Evolutionary conservation across 1,140 invertebrate genomes (phyloP), one percentile per base, ranked within the genome.

Genomic region (Ceratosolen solmsi): DNA sequence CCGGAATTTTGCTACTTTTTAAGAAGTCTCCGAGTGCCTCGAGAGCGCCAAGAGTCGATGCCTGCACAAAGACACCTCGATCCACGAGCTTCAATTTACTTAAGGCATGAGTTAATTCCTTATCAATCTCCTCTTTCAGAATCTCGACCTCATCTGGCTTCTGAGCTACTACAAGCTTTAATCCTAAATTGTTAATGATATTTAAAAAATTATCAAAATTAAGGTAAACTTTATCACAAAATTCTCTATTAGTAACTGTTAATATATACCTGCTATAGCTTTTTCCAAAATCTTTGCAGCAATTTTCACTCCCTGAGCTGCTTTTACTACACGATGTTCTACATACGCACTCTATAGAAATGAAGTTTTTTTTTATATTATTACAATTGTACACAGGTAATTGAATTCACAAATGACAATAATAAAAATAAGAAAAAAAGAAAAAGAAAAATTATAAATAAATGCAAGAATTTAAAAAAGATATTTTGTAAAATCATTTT

Each of bases 301-400:
- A 82, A 99, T 98, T 93, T 99, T 99, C 0, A 99, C 97, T 83
- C 99, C 99, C 89, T 99, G 98, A 0, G 99, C 98, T 5, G 97
- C 99, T 87, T 95, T 94, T 0, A 99, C 94, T 92, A 98, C 97
- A 89, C 98, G 99, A 91, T 98, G 94, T 91, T 99, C 98, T 65
- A 98, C 94, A 89, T 99, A 99, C 17, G 97, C 96, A 89, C 97
- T 99, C 96, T 99, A 93, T 83, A 91, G 81, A 36, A 49, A 71
- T 68, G n/a, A 46, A 46, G 41, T 46, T 46, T 46, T 46, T 13
- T n/a, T n/a, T n/a, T n/a, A n/a, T n/a, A n/a, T n/a, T n/a, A n/a
- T n/a, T n/a, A n/a, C n/a, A n/a, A n/a, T n/a, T n/a, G n/a, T n/a
- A n/a, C n/a, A n/a, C n/a, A n/a, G n/a, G n/a, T n/a, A n/a, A n/a